Percentiles rank a stretch among this genome's conserved stretches.
Evolutionary conservation across 2,888 invertebrate species (phyloP).

Genomic region (Alviniconcha strummeri): DNA sequence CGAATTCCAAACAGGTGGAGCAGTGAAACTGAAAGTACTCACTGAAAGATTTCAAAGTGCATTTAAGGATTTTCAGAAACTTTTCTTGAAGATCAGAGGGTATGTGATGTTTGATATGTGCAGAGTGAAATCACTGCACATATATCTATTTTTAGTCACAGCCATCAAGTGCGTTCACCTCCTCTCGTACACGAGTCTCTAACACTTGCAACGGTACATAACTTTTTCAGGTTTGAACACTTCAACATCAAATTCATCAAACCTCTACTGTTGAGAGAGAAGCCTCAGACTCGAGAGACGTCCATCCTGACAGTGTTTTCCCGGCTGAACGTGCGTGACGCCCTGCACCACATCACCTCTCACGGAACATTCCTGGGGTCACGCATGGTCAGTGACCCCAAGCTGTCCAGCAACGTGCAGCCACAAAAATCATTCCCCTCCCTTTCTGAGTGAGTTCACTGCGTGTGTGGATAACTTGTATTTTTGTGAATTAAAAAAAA

Average conservation of each 20-base stretch:
- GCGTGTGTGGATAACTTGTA: neutral
- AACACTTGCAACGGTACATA: no score
- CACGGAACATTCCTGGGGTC: slow-evolving; percentile 42
- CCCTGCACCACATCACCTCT: slow-evolving; percentile 81
- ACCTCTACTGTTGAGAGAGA: slow-evolving; percentile 86
- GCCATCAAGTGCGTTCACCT: no score
- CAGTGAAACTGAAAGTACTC: no score
- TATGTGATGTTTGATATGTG: no score
- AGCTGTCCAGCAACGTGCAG: slow-evolving; percentile 34
- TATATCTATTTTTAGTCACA: no score
- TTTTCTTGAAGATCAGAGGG: no score
- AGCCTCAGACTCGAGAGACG: slow-evolving; percentile 94
- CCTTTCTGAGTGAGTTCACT: slow-evolving; percentile 37
- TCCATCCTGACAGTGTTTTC: slow-evolving; percentile 78
- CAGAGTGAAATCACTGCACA: no score
- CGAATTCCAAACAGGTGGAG: no score
- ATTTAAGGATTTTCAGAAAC: no score
- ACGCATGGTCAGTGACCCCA: slow-evolving; percentile 28
- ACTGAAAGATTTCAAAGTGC: no score
- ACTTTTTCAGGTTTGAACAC: slow-evolving; percentile 84
- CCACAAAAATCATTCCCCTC: slow-evolving; percentile 34
- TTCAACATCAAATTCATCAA: slow-evolving; percentile 95
- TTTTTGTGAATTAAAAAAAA: neutral
- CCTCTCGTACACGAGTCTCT: no score
- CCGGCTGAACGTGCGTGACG: slow-evolving; percentile 93